These are phyloP conservation scores for Poecile montanus DNA, from an alignment of 2,797 vertebrate species.

Conservation along the genomic window DNA sequence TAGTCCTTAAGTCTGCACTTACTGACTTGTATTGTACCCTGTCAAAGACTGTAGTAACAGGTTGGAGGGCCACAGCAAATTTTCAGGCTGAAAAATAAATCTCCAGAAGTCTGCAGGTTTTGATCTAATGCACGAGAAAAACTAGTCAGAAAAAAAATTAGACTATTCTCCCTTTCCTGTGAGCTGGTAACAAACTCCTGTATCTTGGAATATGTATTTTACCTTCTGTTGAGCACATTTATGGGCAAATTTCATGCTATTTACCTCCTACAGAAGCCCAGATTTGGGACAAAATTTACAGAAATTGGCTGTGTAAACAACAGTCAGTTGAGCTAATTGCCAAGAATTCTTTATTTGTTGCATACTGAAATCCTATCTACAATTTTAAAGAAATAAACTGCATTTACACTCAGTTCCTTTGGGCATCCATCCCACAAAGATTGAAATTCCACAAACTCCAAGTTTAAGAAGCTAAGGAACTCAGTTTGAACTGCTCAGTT, in stretches of 20 bases:
- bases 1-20: neutral
- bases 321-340: neutral
- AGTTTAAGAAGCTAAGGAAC: neutral
- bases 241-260: slow-evolving; percentile 47
- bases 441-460: slow-evolving; percentile 9
- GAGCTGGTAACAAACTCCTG: neutral
- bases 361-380: neutral
- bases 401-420: slow-evolving; percentile 7
- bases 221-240: slow-evolving; percentile 43
- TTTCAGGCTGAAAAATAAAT: slow-evolving; percentile 1
- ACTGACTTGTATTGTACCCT: neutral
- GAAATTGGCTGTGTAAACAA: slow-evolving; percentile 36
- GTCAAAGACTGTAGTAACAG: neutral
- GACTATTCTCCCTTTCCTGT: neutral
- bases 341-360: slow-evolving; percentile 39
- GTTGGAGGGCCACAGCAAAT: neutral
- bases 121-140: neutral
- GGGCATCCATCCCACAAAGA: neutral
- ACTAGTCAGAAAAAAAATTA: neutral
- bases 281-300: slow-evolving; percentile 58
- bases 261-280: slow-evolving; percentile 63
- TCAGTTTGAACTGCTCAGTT: neutral
- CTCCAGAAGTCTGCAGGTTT: neutral
- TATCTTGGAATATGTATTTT: neutral
- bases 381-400: slow-evolving; percentile 31